These are phyloP conservation scores for Ascaphus truei DNA, from an alignment of 2,113 vertebrate species.

Conservation along the genomic window DNA sequence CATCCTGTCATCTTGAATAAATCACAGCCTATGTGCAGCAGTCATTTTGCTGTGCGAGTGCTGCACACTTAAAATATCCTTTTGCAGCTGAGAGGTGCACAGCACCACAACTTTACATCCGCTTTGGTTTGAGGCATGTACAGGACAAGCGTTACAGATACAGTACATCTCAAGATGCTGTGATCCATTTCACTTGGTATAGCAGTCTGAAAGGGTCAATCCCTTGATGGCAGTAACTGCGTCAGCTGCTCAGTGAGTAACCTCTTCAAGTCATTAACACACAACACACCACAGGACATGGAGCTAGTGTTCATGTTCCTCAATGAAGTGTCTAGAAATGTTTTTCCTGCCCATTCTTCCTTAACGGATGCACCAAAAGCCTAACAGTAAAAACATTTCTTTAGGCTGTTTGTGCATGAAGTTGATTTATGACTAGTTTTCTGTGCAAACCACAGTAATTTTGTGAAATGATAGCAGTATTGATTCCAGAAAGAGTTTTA, in stretches of 20 bases:
- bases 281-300: background rate
- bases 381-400: slow-evolving; percentile 41
- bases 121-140: background rate
- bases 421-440: slow-evolving; percentile 71
- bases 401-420: slow-evolving; percentile 39
- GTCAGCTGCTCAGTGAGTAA: background rate
- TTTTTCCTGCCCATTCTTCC: background rate
- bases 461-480: slow-evolving; percentile 80
- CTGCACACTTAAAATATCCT: no score
- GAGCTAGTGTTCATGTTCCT: background rate
- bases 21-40: no score
- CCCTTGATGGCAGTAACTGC: background rate
- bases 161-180: background rate
- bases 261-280: background rate
- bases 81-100: no score
- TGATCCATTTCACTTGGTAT: background rate
- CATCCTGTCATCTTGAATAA: no score
- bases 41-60: no score
- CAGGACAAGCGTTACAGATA: no score
- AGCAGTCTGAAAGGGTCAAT: background rate
- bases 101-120: background rate
- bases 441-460: slow-evolving; percentile 71
- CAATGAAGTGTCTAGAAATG: background rate
- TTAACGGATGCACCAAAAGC: slow-evolving; percentile 5
- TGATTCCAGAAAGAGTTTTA: slow-evolving; percentile 73